Evolutionary conservation across 2,888 invertebrate species (phyloP), one percentile per base, ranked within the genome.

Genomic region (Oscheius sp.): DNA sequence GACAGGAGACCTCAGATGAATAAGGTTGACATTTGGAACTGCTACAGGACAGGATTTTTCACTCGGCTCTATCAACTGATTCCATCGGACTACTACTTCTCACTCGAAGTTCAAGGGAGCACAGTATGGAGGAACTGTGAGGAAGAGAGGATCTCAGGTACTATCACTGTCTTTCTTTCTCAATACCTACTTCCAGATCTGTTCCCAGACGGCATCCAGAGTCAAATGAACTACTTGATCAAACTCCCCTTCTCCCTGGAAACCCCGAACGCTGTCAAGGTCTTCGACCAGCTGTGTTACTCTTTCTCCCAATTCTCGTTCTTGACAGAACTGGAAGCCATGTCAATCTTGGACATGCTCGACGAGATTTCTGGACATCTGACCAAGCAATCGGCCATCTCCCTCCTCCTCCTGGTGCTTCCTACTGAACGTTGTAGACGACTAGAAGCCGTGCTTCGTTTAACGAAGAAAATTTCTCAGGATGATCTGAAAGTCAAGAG

Each of bases 21-120:
- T 29, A 63, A 63, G 33, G 63, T 48, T 10, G 63, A 63, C 21
- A 7, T 63, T 7, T 63, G 63, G 63, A 63, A 63, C 21, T n/a
- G n/a, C 63, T 63, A 63, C 48, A 63, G 47, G 1, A 29, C 48
- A 2, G 7, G 21, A 2, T 63, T 63, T 29, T 10, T 13, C 4
- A 11, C n/a, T 47, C 47, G 50, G 3, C 21, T 63, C 10, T 21
- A 29, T 9, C 29, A 63, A 29, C 10, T 63, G 2, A 1, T 63
- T n/a, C 50, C 63, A n/a, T 7, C n/a, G 1, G 63, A 63, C 29
- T 13, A 47, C 11, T 47, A 47, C 48, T 47, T 21, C 48, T 21
- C n/a, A 21, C 32, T 37, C 21, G 48, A 63, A 9, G 48, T 63
- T 9, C n/a, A 29, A n/a, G 63, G 63, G 21, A n/a, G 33, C n/a